Base-by-base conservation (phyloP, 2,888 invertebrate species). In the Lasioglossum zephyrum region DNA sequence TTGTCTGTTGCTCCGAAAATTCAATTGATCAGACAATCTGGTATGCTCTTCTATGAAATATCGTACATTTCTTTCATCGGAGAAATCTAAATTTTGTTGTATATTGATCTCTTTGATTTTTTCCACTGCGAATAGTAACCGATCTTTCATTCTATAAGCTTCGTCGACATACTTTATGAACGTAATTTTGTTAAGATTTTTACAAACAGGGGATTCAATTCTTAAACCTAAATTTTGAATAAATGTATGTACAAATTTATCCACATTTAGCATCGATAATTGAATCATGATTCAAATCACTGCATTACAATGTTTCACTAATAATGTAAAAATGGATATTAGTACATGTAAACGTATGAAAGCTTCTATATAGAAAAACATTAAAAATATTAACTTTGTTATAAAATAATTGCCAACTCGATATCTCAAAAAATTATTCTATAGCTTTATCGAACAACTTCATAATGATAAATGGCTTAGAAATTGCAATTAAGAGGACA, bases 231-330 rank as follows among this genome's bases (percentile, higher is more conserved):
- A 81, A 79, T 82, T 91, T 69, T 85, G 78, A 26, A 90, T 41
- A 60, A 91, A 70, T 39, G 63, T 49, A 63, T 91, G 90, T 60
- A 86, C 44, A 47, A 91, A 81, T 84, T 89, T 89, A 41, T 90
- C 83, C 73, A 91, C 69, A 31, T 79, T 83, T 16, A 86, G 69
- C 11, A 36, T 63, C 8, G 74, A 66, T 41, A 73, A 63, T 36
- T 90, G 73, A 13, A 88, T 77, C 86, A 90, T 90, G 49, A 26
- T 74, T 84, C n/a, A 53, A 70, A 70, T 53, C n/a, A 66, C 44
- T 16, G 18, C 36, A 73, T 73, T 36, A 36, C 18, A 66, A 57
- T 53, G 13, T 70, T 81, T 36, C 39, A 1, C 53, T 73, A 70
- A 41, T 9, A n/a, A 66, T 39, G 60, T 53, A n/a, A 73, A 44